These are phyloP conservation scores for Sinella curviseta DNA, from an alignment of 1,140 invertebrate species.

Conservation along the genomic window DNA sequence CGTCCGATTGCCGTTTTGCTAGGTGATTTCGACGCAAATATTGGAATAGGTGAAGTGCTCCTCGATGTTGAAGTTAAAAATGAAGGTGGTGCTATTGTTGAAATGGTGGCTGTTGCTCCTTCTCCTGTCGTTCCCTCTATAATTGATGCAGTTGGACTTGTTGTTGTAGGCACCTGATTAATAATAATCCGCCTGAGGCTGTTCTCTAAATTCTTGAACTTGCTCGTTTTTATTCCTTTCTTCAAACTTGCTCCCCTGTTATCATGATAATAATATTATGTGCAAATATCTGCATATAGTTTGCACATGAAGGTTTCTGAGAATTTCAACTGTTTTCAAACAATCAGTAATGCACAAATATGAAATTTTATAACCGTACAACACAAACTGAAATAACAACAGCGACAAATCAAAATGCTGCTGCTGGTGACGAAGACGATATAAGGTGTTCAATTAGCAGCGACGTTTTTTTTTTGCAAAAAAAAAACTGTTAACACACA, in stretches of 20 bases:
- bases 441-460: too few relatives aligned
- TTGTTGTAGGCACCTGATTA: constrained; percentile 6
- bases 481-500: too few relatives aligned
- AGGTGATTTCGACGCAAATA: background rate
- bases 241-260: background rate
- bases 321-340: too few relatives aligned
- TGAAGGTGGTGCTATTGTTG: background rate
- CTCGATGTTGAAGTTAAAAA: background rate
- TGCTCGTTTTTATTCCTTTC: constrained; percentile 24
- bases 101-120: background rate
- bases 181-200: constrained; percentile 22
- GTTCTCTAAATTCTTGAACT: constrained; percentile 23
- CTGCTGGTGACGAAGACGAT: too few relatives aligned
- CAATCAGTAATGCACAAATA: too few relatives aligned
- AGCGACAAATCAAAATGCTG: too few relatives aligned
- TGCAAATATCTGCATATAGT: too few relatives aligned
- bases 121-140: constrained; percentile 1
- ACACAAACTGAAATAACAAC: too few relatives aligned
- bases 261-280: too few relatives aligned
- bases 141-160: background rate
- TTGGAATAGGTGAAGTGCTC: background rate
- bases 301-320: too few relatives aligned
- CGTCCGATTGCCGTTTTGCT: constrained; percentile 16
- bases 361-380: too few relatives aligned
- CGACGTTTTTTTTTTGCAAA: too few relatives aligned